Conservation (phyloP, 2,797 vertebrate species). For the Masticophis lateralis region DNA sequence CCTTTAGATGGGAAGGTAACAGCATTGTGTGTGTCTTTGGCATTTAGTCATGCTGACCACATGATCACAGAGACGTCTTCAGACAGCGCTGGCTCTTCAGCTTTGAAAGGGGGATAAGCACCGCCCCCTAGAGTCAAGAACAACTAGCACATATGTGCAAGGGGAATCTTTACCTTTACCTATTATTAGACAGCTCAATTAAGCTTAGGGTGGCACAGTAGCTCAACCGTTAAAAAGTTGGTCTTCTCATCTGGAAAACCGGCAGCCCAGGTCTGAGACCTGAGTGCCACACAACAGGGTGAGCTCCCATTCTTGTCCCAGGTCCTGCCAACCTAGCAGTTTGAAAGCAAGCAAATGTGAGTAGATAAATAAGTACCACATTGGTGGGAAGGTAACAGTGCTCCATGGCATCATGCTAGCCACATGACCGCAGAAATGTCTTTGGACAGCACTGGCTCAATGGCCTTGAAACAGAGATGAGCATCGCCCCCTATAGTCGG, state of each 20-base stretch:
- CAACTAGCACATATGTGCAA: too few species aligned
- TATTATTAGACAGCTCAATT: background rate
- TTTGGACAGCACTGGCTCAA: background rate
- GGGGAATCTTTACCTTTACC: too few species aligned
- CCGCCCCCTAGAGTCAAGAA: too few species aligned
- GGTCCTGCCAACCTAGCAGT: too few species aligned
- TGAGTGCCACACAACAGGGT: background rate
- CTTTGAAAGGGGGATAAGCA: too few species aligned
- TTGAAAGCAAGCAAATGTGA: background rate
- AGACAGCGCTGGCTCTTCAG: too few species aligned
- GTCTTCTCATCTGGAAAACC: background rate
- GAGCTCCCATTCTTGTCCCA: background rate
- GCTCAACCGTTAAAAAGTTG: background rate
- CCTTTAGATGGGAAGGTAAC: too few species aligned
- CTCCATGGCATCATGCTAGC: background rate
- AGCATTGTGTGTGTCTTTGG: too few species aligned
- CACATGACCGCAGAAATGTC: background rate
- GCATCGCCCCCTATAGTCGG: background rate
- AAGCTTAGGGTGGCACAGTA: background rate
- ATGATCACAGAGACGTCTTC: too few species aligned
- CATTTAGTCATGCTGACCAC: too few species aligned
- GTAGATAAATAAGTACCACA: background rate
- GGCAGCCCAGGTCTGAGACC: background rate
- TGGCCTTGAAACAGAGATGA: background rate
- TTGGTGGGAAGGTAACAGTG: background rate